Percentiles rank a stretch among this genome's conserved stretches.
Evolutionary conservation across 2,888 invertebrate genomes (phyloP).

Genomic region (Dendrolimus houi): DNA sequence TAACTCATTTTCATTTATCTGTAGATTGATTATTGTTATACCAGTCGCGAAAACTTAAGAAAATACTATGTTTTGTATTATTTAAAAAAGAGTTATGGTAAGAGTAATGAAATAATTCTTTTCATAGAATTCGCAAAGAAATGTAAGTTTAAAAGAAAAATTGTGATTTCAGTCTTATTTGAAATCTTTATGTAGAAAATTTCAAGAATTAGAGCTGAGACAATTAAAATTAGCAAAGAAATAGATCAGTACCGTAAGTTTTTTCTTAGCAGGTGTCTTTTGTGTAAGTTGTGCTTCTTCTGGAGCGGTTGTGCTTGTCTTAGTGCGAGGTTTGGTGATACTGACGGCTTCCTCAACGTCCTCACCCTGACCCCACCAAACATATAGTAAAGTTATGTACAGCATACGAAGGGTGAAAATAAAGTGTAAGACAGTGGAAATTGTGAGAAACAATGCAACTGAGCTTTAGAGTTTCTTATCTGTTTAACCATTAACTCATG

Average conservation of each 20-base stretch:
- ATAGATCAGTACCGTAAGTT: constrained; percentile 54
- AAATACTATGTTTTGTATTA: neutral
- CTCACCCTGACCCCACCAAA: constrained; percentile 56
- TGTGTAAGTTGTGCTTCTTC: constrained; percentile 69
- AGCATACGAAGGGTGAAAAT: constrained; percentile 15
- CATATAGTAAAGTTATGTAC: constrained; percentile 19
- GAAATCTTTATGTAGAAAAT: neutral
- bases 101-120: constrained; percentile 1
- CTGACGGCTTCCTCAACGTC: constrained; percentile 70
- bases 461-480: neutral
- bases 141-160: neutral
- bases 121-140: neutral
- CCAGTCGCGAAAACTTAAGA: too few relatives aligned
- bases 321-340: constrained; percentile 63
- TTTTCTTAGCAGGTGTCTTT: constrained; percentile 71
- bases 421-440: constrained; percentile 1
- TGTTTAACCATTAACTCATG: neutral
- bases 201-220: constrained; percentile 32
- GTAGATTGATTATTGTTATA: neutral
- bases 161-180: neutral
- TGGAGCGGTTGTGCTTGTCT: constrained; percentile 68
- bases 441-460: neutral
- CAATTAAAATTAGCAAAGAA: constrained; percentile 36
- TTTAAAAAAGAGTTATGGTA: neutral
- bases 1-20: neutral